A percentile compares a stretch with the other conserved stretches of the same genome.
Conservation (phyloP, 64 coral and sea anemone genomes). For the Trachythela sp. region DNA sequence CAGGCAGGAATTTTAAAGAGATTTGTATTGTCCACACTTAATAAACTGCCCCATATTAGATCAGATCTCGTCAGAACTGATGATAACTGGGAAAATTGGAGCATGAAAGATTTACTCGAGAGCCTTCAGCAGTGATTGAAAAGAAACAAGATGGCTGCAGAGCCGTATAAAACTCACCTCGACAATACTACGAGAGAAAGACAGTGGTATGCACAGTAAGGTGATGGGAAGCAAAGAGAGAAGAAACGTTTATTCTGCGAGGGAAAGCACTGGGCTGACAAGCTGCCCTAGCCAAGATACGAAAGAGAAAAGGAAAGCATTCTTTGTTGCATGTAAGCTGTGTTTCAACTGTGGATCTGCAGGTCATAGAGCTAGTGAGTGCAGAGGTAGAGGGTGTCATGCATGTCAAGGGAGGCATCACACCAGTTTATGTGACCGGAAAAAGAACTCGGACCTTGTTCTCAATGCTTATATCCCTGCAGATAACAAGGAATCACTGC, state of each 20-base stretch:
- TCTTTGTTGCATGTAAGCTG: conserved; percentile 13
- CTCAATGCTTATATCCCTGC: conserved; percentile 15
- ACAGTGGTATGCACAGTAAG: too few species aligned
- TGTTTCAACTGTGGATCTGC: conserved; percentile 28
- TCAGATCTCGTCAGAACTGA: background rate
- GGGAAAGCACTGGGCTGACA: too few species aligned
- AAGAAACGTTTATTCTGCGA: too few species aligned
- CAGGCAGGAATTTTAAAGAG: background rate
- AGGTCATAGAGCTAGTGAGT: background rate
- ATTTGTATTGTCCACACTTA: background rate
- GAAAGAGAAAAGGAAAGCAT: background rate
- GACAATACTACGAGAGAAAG: too few species aligned
- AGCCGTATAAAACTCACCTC: too few species aligned
- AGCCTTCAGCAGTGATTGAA: background rate
- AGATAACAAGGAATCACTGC: conserved; percentile 10
- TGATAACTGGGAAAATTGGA: background rate
- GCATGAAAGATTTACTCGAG: background rate
- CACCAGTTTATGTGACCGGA: conserved; percentile 30
- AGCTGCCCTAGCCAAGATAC: too few species aligned
- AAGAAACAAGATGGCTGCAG: background rate
- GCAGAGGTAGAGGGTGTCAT: background rate
- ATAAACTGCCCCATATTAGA: background rate
- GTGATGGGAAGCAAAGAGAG: too few species aligned
- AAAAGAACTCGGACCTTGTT: background rate
- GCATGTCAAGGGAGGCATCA: conserved; percentile 28